phyloP scores from a whole-genome alignment of 2,797 vertebrate genomes.

The Cryptoprocta ferox region DNA sequence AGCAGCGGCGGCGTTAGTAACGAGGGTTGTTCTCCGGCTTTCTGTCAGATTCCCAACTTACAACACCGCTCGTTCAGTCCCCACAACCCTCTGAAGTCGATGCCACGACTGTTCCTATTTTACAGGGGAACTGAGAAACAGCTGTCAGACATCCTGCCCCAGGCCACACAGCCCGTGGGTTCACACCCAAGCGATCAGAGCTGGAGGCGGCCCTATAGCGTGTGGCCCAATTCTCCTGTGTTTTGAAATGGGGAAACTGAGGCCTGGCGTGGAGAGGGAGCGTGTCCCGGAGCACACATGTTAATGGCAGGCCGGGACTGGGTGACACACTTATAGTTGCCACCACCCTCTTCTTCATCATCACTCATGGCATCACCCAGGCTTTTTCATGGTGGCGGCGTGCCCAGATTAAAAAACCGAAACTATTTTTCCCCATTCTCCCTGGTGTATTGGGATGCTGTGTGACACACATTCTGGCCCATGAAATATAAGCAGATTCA shows the following conservation, averaged over 20 bases:
- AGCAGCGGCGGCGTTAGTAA: fast-evolving
- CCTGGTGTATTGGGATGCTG: neutral
- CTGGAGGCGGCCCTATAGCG: neutral
- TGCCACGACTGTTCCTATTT: too few species aligned
- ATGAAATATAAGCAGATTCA: neutral
- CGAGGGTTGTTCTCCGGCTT: neutral
- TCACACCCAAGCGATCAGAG: too few species aligned
- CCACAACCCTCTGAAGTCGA: neutral
- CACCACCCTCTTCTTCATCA: neutral
- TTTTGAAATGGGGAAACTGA: neutral
- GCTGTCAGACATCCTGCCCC: neutral
- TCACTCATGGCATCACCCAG: neutral
- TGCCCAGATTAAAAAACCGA: neutral
- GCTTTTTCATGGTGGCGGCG: neutral
- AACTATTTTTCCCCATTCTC: neutral
- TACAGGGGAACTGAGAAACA: neutral
- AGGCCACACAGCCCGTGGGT: neutral
- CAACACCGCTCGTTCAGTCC: fast-evolving
- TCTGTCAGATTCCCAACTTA: neutral
- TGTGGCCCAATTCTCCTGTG: neutral
- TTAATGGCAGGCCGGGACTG: neutral
- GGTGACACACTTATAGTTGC: too few species aligned
- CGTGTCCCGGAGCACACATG: fast-evolving
- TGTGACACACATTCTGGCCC: neutral
- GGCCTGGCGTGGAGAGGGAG: too few species aligned